These are phyloP conservation scores for Gobio gobio DNA, from an alignment of 2,113 vertebrate species.

Conservation along the genomic window DNA sequence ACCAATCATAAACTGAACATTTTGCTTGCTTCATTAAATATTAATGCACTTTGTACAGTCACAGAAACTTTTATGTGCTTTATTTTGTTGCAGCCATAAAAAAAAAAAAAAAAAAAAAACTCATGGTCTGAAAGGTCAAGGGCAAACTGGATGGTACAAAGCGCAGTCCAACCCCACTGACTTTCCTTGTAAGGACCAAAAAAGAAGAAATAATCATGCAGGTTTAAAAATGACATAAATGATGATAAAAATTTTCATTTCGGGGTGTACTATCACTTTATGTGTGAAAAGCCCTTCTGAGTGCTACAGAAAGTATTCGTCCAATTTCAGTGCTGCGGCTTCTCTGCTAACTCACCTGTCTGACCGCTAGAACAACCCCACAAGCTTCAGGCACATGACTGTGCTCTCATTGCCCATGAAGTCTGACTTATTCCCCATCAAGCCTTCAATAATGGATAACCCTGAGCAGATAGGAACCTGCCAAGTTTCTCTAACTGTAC, in stretches of 20 bases:
- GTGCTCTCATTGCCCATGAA: constrained; percentile 60
- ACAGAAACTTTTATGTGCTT: too few species aligned
- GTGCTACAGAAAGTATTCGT: not conserved
- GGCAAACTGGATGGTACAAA: not conserved
- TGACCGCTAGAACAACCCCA: constrained; percentile 63
- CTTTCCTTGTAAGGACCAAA: too few species aligned
- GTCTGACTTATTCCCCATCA: constrained; percentile 69
- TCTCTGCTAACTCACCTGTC: constrained; percentile 48
- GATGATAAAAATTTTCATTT: not conserved
- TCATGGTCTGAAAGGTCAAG: not conserved
- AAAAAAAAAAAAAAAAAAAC: too few species aligned
- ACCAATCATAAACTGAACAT: not conserved
- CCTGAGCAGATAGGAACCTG: constrained; percentile 70
- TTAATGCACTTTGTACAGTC: not conserved
- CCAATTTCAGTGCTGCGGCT: not conserved
- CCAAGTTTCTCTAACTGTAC: constrained; percentile 56
- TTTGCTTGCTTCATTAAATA: not conserved
- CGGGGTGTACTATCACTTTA: not conserved
- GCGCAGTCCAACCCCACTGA: too few species aligned
- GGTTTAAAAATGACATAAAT: too few species aligned
- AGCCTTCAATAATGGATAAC: constrained; percentile 74
- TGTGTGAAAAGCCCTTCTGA: not conserved
- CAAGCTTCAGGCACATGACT: constrained; percentile 63
- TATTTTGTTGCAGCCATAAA: too few species aligned
- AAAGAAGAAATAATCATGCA: too few species aligned